These are phyloP conservation scores for Caenorhabditis sp. DNA, from an alignment of 2,888 invertebrate genomes.

Conservation along the genomic window DNA sequence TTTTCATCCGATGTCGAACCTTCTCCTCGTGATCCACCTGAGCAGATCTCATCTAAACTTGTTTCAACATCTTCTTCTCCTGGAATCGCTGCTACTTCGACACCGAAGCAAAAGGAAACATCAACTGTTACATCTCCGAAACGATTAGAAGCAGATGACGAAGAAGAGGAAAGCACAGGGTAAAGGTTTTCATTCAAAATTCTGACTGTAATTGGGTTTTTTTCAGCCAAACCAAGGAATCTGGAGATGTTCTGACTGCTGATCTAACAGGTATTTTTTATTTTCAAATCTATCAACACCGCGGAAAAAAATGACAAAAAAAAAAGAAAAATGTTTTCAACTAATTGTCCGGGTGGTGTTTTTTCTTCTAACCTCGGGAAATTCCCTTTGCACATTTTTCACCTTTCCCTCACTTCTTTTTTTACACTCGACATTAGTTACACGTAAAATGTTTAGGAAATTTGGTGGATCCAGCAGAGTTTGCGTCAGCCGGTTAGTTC, in stretches of 20 bases:
- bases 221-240: conserved; percentile 21
- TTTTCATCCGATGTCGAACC: conserved; percentile 61
- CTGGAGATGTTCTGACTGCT: conserved; percentile 78
- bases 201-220: neutral
- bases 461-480: conserved; percentile 98
- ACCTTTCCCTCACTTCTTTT: neutral
- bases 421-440: neutral
- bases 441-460: conserved; percentile 79
- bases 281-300: too few relatives aligned
- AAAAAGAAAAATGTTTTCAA: neutral
- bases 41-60: neutral
- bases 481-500: conserved; percentile 90
- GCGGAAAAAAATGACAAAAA: neutral
- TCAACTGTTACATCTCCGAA: conserved; percentile 15
- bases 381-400: neutral
- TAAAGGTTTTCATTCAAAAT: neutral
- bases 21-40: conserved; percentile 46
- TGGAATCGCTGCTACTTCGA: neutral
- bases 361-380: conserved; percentile 1
- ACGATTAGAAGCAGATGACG: conserved; percentile 19
- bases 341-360: neutral
- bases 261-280: conserved; percentile 85
- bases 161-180: neutral
- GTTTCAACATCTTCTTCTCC: conserved; percentile 2
- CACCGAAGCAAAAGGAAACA: conserved; percentile 15